Evolutionary conservation across 2,113 vertebrate genomes (phyloP), one percentile per base, ranked within the genome.

Genomic region (Zosterops japonicus): DNA sequence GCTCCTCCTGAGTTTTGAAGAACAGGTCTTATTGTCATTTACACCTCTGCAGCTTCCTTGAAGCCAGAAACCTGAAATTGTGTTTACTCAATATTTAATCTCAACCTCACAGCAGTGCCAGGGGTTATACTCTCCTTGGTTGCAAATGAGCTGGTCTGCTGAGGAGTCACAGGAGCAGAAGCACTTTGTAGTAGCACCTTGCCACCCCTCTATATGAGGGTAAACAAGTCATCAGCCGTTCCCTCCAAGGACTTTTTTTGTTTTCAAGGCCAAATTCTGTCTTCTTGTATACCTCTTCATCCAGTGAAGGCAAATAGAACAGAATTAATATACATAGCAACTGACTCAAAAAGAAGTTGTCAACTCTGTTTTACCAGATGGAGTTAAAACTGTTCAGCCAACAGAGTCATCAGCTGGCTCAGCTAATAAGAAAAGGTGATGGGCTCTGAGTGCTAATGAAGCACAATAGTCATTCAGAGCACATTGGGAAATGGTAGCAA

Each of bases 61-160:
- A 78, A 90, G 71, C 16, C 39, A 88, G 35, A n/a, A 89, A 75
- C 42, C 71, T 75, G 76, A 70, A 94, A 79, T 29, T 49, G 39
- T 72, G 39, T 92, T 94, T 95, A 89, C 61, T 95, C 57, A 83
- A 76, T 91, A 83, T 79, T 91, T 94, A 92, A 89, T 88, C 79
- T 90, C 55, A 77, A 3, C 14, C 33, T 93, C 68, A 63, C 65
- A 94, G 70, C 17, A 20, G 42, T 71, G 36, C 36, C 41, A 71
- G 44, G 27, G 41, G 21, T 91, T 88, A 69, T 71, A 63, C 33
- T 67, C 69, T 70, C 29, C 35, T 57, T 69, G 87, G 27, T 17
- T 94, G 49, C 24, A 79, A 94, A 96, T 80, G 46, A 89, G 35
- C 28, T 70, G 36, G 20, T 90, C 61, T 82, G 16, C 53, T 55